Conservation (phyloP, 2,888 invertebrate species). For the Nemotelus nigrinus region DNA sequence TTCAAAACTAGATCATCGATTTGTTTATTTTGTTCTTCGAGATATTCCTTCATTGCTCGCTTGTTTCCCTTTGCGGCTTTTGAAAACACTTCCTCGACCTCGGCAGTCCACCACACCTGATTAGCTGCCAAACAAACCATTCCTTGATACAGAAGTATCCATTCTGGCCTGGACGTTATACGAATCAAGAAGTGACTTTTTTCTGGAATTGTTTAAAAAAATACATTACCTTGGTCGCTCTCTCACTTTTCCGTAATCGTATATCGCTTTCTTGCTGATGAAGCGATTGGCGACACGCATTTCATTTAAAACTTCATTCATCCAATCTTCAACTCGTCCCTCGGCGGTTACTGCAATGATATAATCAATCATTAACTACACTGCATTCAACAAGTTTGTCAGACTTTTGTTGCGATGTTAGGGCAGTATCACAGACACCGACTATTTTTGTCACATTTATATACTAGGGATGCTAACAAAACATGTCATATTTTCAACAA, state of each 20-base stretch:
- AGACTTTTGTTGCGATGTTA: too few species aligned
- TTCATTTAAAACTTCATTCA: constrained; percentile 84
- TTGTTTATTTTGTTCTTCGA: constrained; percentile 79
- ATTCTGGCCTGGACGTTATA: constrained; percentile 72
- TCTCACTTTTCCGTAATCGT: constrained; percentile 83
- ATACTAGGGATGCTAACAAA: too few species aligned
- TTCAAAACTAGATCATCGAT: constrained; percentile 84
- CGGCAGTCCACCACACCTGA: constrained; percentile 96
- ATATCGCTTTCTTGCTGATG: constrained; percentile 87
- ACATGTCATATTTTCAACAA: too few species aligned
- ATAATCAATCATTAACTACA: too few species aligned
- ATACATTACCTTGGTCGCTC: constrained; percentile 69
- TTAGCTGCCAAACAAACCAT: constrained; percentile 87
- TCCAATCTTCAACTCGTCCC: constrained; percentile 91
- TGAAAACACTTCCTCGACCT: constrained; percentile 88
- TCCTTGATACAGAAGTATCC: constrained; percentile 91
- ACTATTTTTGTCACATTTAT: too few species aligned
- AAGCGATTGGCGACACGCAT: constrained; percentile 86
- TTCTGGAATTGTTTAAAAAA: not conserved
- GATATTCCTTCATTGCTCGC: constrained; percentile 90
- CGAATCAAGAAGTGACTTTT: not conserved
- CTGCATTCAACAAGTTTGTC: too few species aligned
- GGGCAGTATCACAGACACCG: too few species aligned
- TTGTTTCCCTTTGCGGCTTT: constrained; percentile 77
- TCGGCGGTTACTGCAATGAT: constrained; percentile 71